A percentile compares a stretch with the other conserved stretches of the same genome.
Evolutionary conservation across 1,140 invertebrate species (phyloP).

Genomic region (Monochamus saltuarius): DNA sequence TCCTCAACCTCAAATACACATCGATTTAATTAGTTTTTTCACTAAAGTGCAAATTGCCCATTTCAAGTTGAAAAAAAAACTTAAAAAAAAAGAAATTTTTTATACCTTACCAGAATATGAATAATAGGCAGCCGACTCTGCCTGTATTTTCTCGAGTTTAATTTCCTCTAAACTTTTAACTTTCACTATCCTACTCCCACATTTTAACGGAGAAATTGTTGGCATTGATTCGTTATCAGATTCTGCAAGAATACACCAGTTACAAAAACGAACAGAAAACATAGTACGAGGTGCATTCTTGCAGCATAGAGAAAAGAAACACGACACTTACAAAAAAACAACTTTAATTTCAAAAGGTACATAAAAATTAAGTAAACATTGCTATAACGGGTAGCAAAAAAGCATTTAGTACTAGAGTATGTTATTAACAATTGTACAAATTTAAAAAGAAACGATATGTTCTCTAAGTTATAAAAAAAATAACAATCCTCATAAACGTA

Average conservation of each 20-base stretch:
- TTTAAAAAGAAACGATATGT: not conserved
- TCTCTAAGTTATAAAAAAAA: slow-evolving; percentile 21
- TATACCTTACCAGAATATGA: slow-evolving; percentile 53
- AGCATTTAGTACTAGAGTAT: too few relatives aligned
- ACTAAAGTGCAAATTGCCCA: not conserved
- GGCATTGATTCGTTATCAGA: slow-evolving; percentile 68
- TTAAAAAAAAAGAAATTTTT: not conserved
- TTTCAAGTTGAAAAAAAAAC: not conserved
- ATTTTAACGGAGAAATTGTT: slow-evolving; percentile 60
- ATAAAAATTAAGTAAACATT: slow-evolving; percentile 1
- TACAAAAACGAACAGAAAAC: slow-evolving; percentile 5
- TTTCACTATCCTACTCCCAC: slow-evolving; percentile 48
- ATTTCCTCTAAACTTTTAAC: slow-evolving; percentile 68
- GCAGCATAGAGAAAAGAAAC: slow-evolving; percentile 33
- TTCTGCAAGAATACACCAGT: slow-evolving; percentile 68
- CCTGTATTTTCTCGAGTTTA: slow-evolving; percentile 66
- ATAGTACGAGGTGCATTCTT: slow-evolving; percentile 41
- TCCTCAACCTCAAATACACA: too few relatives aligned
- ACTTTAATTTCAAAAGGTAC: slow-evolving; percentile 28
- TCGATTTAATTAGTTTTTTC: slow-evolving; percentile 1
- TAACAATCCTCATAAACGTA: slow-evolving; percentile 8
- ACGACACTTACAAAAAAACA: slow-evolving; percentile 23
- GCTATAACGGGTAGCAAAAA: too few relatives aligned
- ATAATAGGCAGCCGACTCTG: slow-evolving; percentile 67
- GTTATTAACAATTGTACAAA: too few relatives aligned